Evolutionary conservation across 2,888 invertebrate genomes (phyloP).

Genomic region (Coelopa pilipes): DNA sequence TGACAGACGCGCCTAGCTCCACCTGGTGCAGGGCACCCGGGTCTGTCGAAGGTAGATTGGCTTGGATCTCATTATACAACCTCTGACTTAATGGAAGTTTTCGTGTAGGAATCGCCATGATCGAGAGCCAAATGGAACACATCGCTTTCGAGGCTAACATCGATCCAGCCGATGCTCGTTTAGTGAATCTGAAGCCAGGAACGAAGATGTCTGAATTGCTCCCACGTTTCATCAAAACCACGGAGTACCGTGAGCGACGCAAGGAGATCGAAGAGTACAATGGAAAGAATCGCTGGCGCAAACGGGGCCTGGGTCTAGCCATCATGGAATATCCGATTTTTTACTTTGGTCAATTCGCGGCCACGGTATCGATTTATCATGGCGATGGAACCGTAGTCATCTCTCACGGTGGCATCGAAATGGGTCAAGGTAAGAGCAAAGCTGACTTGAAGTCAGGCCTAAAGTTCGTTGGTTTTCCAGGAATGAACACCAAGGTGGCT

Average conservation of each 20-base stretch:
- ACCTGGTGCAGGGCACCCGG: conserved; percentile 75
- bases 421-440: conserved; percentile 76
- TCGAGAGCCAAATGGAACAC: conserved; percentile 75
- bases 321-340: conserved; percentile 75
- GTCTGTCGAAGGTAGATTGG: conserved; percentile 69
- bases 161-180: conserved; percentile 71
- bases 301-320: conserved; percentile 75
- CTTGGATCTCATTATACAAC: not conserved
- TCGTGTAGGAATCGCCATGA: conserved; percentile 67
- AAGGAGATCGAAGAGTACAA: conserved; percentile 72
- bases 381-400: conserved; percentile 77
- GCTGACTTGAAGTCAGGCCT: not conserved
- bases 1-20: conserved; percentile 75
- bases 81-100: not conserved
- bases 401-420: conserved; percentile 77
- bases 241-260: conserved; percentile 70
- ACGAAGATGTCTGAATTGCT: conserved; percentile 66
- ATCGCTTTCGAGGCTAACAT: conserved; percentile 69
- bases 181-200: conserved; percentile 67
- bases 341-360: conserved; percentile 69
- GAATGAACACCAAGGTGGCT: conserved; percentile 72
- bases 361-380: conserved; percentile 74
- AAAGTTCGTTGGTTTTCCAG: conserved; percentile 32
- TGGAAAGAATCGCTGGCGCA: conserved; percentile 75
- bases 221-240: conserved; percentile 67